Conservation (phyloP, 2,888 invertebrate species). For the Caenorhabditis angaria region DNA sequence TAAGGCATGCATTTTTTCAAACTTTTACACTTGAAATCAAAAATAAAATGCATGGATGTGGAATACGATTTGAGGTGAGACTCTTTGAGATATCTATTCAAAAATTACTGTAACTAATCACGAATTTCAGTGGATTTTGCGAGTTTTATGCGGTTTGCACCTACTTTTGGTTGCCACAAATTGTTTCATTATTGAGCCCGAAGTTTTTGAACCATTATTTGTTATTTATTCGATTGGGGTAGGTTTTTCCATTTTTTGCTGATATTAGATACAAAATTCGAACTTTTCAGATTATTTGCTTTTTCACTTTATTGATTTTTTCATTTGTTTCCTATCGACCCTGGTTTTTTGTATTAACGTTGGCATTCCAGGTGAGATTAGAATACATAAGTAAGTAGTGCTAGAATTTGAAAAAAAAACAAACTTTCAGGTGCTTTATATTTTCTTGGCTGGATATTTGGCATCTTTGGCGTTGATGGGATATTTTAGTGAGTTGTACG, state of each 20-base stretch:
- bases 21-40: conserved; percentile 26
- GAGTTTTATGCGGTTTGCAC: no score
- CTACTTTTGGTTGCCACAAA: neutral
- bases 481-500: conserved; percentile 33
- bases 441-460: conserved; percentile 30
- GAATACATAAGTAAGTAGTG: conserved; percentile 1
- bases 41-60: no score
- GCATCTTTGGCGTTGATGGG: conserved; percentile 37
- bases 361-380: conserved; percentile 29
- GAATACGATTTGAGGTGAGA: no score
- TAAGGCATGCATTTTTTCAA: neutral
- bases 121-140: no score
- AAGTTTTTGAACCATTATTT: conserved; percentile 19
- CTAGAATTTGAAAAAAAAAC: neutral
- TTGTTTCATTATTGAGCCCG: neutral
- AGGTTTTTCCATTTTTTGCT: neutral
- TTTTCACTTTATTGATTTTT: conserved; percentile 29
- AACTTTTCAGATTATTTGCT: conserved; percentile 16
- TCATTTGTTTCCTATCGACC: conserved; percentile 36
- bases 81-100: no score
- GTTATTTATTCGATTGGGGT: conserved; percentile 33
- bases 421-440: conserved; percentile 25
- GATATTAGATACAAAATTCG: neutral
- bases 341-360: conserved; percentile 32
- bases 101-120: no score